Percentiles rank a stretch among this genome's conserved stretches.
phyloP scores from a whole-genome alignment of 2,888 invertebrate species.

The Frankliniella fusca region DNA sequence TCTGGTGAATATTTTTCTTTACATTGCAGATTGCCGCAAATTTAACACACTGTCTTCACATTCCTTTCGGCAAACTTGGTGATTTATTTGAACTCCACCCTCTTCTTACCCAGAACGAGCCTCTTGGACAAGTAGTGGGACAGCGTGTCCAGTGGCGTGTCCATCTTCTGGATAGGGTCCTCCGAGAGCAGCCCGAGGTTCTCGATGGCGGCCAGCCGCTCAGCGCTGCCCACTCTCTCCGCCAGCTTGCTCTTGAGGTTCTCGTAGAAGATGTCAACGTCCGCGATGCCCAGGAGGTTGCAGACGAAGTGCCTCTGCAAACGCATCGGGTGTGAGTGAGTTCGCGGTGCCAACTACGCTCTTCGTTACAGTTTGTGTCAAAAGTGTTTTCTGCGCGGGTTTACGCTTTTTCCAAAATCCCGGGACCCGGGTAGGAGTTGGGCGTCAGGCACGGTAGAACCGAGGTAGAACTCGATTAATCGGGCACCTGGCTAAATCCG shows the following conservation, averaged over 20 bases:
- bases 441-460: no score
- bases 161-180: conserved; percentile 71
- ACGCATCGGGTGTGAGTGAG: background rate
- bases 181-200: conserved; percentile 85
- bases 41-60: no score
- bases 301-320: conserved; percentile 76
- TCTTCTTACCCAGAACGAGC: conserved; percentile 64
- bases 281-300: conserved; percentile 75
- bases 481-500: no score
- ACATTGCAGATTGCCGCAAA: no score
- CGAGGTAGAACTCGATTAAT: no score
- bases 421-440: no score
- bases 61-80: background rate
- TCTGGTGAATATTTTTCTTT: no score
- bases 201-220: conserved; percentile 72
- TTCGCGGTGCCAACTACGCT: no score
- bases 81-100: background rate
- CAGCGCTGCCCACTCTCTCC: conserved; percentile 69
- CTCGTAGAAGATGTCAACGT: conserved; percentile 85
- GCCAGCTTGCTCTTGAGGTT: conserved; percentile 79
- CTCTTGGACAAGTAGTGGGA: conserved; percentile 81
- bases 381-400: no score
- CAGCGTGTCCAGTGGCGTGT: conserved; percentile 88
- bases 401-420: no score
- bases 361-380: no score